Conservation (phyloP, 2,113 vertebrate species). For the Lontra canadensis region DNA sequence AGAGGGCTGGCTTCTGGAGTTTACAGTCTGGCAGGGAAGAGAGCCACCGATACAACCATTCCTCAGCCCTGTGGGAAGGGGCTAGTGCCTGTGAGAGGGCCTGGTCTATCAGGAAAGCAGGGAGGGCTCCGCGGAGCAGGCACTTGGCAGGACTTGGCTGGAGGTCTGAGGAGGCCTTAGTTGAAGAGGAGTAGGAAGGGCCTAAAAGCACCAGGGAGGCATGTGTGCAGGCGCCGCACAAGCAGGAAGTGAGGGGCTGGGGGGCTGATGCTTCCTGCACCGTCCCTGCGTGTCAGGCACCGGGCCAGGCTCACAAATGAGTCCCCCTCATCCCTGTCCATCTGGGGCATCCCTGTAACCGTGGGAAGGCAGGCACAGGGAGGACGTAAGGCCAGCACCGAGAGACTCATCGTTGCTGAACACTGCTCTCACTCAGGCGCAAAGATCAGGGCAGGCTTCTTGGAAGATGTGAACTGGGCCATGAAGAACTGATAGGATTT, state of each 20-base stretch:
- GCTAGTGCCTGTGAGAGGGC: neutral
- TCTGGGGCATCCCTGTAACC: too few relatives aligned
- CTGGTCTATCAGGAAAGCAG: neutral
- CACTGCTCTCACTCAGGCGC: neutral
- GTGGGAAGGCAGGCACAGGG: neutral
- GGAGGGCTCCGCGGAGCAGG: neutral
- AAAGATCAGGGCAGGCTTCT: too few relatives aligned
- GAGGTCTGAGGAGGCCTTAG: neutral
- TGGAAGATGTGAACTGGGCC: neutral
- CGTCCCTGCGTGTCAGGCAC: neutral
- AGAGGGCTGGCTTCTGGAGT: neutral
- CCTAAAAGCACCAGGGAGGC: neutral
- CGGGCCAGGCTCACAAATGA: neutral
- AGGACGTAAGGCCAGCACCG: rapidly evolving
- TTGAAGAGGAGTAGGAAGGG: neutral
- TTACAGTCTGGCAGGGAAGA: neutral
- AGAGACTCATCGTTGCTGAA: neutral
- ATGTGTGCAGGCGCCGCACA: rapidly evolving
- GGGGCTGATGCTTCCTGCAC: neutral
- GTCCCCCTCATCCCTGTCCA: rapidly evolving
- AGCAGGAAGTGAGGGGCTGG: neutral
- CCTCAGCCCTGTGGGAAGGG: neutral
- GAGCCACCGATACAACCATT: neutral
- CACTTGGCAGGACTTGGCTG: too few relatives aligned
- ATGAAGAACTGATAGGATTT: neutral